phyloP scores from a whole-genome alignment of 53 echinoderm and acorn worm species.

The Apostichopus leukothele region DNA sequence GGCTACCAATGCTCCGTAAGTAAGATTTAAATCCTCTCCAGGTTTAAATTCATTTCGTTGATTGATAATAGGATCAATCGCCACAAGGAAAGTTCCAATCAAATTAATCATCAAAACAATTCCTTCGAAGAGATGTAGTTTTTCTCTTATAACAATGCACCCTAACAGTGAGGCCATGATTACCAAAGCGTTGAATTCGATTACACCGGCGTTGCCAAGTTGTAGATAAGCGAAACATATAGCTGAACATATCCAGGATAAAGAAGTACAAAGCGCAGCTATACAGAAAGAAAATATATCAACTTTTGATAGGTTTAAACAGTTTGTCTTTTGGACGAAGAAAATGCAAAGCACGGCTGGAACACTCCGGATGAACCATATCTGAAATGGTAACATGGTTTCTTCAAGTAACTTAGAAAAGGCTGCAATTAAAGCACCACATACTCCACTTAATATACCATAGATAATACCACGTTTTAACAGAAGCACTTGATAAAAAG shows the following conservation, averaged over 20 bases:
- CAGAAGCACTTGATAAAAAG: not conserved
- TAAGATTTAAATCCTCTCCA: not conserved
- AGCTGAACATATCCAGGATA: slow-evolving; percentile 5
- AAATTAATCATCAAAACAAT: not conserved
- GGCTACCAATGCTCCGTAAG: not conserved
- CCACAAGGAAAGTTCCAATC: not conserved
- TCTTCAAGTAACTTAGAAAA: slow-evolving; percentile 1
- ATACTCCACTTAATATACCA: not conserved
- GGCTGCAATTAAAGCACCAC: not conserved
- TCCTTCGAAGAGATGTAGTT: not conserved
- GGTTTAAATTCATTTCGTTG: too few relatives aligned
- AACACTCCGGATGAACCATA: slow-evolving; percentile 21
- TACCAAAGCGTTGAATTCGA: slow-evolving; percentile 4
- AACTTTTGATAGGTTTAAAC: not conserved
- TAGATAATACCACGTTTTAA: not conserved
- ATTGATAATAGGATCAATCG: not conserved
- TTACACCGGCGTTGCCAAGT: slow-evolving; percentile 25
- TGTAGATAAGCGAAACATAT: not conserved
- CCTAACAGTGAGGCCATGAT: not conserved
- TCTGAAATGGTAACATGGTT: slow-evolving; percentile 7
- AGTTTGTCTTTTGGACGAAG: not conserved
- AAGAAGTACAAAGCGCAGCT: not conserved
- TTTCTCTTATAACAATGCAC: not conserved
- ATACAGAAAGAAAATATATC: not conserved
- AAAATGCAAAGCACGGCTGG: not conserved